phyloP scores from a whole-genome alignment of 2,113 vertebrate genomes.

The Raja brachyura region DNA sequence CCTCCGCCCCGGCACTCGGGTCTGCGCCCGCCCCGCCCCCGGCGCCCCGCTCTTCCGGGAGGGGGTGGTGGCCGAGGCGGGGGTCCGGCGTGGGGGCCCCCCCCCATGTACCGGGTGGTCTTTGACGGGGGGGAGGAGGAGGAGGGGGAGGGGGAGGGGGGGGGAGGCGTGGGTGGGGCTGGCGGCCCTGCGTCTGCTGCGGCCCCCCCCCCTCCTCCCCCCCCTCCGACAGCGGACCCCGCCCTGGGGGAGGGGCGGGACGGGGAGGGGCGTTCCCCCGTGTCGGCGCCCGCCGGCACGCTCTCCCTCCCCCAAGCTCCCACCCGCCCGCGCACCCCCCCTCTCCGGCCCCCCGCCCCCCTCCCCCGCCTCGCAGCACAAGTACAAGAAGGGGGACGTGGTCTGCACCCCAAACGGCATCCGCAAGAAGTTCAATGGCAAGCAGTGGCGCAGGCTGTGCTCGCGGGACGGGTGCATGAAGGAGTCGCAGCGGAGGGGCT shows the following conservation, averaged over 20 bases:
- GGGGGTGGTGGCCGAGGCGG: conserved; percentile 68
- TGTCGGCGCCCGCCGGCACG: conserved; percentile 57
- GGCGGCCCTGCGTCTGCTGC: conserved; percentile 71
- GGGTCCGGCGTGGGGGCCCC: conserved; percentile 56
- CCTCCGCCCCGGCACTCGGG: conserved; percentile 61
- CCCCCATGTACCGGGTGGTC: conserved; percentile 65
- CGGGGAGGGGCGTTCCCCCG: conserved; percentile 42
- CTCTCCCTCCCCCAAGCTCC: conserved; percentile 70
- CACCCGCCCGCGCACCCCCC: not conserved
- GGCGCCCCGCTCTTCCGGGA: conserved; percentile 58
- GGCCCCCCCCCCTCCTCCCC: not conserved
- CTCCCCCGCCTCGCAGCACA: conserved; percentile 73
- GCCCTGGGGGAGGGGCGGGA: conserved; percentile 46
- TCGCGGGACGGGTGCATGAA: conserved; percentile 88
- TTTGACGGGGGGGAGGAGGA: conserved; percentile 44
- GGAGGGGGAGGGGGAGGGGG: too few relatives aligned
- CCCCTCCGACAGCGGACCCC: conserved; percentile 9
- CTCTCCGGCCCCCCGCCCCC: conserved; percentile 68
- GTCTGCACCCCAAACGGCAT: conserved; percentile 86
- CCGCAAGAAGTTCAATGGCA: conserved; percentile 87
- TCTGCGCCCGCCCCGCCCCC: conserved; percentile 68
- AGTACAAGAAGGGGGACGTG: conserved; percentile 86
- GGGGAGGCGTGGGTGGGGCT: conserved; percentile 67
- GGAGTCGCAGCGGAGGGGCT: conserved; percentile 82
- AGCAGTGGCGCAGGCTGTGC: conserved; percentile 87